Evolutionary conservation across 1,140 invertebrate genomes (phyloP).

Genomic region (Leucophenga varia): DNA sequence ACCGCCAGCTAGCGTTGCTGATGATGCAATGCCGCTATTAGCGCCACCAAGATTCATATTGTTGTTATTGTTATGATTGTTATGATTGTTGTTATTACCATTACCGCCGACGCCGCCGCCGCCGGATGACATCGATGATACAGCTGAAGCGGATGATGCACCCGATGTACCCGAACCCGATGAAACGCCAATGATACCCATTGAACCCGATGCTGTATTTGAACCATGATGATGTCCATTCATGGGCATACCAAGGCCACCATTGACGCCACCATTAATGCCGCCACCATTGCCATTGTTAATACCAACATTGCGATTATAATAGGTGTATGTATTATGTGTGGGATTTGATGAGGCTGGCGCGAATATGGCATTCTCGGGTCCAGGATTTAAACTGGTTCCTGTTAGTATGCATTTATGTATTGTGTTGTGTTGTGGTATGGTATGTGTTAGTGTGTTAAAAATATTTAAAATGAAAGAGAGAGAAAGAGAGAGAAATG

Average conservation of each 20-base stretch:
- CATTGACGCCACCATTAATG: constrained; percentile 4
- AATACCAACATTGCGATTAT: constrained; percentile 20
- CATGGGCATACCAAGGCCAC: neutral
- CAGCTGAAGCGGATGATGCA: too few relatives aligned
- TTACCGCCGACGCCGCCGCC: neutral
- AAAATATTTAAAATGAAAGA: neutral
- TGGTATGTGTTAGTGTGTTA: neutral
- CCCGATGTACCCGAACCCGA: too few relatives aligned
- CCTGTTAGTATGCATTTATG: constrained; percentile 26
- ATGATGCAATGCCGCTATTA: neutral
- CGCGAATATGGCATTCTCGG: constrained; percentile 52
- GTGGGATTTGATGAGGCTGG: constrained; percentile 52
- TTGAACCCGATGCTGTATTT: too few relatives aligned
- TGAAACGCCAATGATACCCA: too few relatives aligned
- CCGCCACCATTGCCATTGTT: constrained; percentile 13
- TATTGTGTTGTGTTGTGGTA: neutral
- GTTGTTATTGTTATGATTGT: neutral
- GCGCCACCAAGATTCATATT: constrained; percentile 10
- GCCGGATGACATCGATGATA: too few relatives aligned
- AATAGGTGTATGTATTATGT: constrained; percentile 47
- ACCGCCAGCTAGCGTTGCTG: constrained; percentile 32
- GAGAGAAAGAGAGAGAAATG: constrained; percentile 15
- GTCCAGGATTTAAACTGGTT: constrained; percentile 51
- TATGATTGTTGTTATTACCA: neutral
- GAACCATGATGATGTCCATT: too few relatives aligned